Percentiles rank a stretch among this genome's conserved stretches.
Conservation (phyloP, 2,797 vertebrate genomes). For the Pristis pectinata region DNA sequence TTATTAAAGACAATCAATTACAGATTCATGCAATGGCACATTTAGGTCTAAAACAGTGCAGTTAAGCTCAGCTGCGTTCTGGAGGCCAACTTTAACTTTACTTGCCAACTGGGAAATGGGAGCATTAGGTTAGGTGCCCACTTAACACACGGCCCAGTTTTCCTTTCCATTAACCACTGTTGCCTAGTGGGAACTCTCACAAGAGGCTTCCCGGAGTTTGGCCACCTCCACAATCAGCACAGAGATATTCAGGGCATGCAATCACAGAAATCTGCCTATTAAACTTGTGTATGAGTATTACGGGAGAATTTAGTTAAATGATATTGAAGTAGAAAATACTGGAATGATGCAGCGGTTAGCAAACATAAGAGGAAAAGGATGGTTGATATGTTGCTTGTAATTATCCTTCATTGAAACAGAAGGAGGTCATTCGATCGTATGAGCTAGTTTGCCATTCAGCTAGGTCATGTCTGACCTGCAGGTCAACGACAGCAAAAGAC, state of each 20-base stretch:
- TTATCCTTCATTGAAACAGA: not conserved
- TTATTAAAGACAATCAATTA: not conserved
- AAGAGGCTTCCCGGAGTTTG: not conserved
- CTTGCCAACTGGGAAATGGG: not conserved
- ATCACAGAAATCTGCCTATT: not conserved
- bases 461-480: too few relatives aligned
- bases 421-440: too few relatives aligned
- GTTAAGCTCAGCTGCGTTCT: not conserved
- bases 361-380: too few relatives aligned
- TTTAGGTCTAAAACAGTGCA: not conserved
- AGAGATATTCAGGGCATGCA: not conserved
- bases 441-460: too few relatives aligned
- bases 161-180: not conserved
- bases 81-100: not conserved
- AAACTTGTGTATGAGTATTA: not conserved
- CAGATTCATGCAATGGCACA: not conserved
- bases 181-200: not conserved
- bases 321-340: too few relatives aligned
- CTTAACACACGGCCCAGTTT: not conserved
- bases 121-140: not conserved
- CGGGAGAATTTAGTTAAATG: too few relatives aligned
- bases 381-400: not conserved
- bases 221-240: not conserved
- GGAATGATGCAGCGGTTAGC: too few relatives aligned
- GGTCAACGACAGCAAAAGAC: too few relatives aligned